Base-by-base conservation (phyloP, 2,797 vertebrate species). In the Sebastes ruberrimus region DNA sequence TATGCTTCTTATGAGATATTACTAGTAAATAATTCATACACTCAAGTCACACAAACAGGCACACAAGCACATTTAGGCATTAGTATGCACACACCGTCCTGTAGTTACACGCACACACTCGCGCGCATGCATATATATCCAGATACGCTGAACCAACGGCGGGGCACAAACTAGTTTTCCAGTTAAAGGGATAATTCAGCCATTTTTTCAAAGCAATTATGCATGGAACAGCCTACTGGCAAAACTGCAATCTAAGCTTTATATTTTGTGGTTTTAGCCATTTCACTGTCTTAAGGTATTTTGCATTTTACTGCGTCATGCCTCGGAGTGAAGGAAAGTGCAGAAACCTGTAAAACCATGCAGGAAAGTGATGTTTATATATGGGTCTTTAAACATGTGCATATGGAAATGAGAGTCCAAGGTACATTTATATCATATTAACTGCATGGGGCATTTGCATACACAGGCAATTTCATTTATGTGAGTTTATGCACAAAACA, bases 11-110 rank as follows among this genome's bases (percentile, higher is more conserved):
- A 90, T 89, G 85, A 91, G 85, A 89, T 93, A 92, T 90, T 89
- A 86, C 89, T 85, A 7, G 85, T 94, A 87, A 92, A 93, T 94
- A 92, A 93, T 92, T 91, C 92, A 94, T 89, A 70, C 73, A 65
- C 49, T 78, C 74, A 60, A 72, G 80, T 60, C 78, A 55, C 86
- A 86, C 86, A 86, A 86, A 90, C 84, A 83, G 52, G 55, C 82
- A 86, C 88, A 77, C 75, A 81, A 80, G 62, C 62, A 25, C 71
- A 79, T 81, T 77, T 56, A 30, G 0, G 38, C 74, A 86, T 86
- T 75, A 75, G 80, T 70, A 86, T 81, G 76, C 85, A 49, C 72
- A 66, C 11, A 52, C 10, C 13, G 56, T 46, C 18, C 63, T 7
- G n/a, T 25, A 72, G 32, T 23, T 2, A 22, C 46, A 71, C 46